Evolutionary conservation across 2,113 vertebrate species (phyloP), one percentile per base, ranked within the genome.

Genomic region (Misgurnus anguillicaudatus): DNA sequence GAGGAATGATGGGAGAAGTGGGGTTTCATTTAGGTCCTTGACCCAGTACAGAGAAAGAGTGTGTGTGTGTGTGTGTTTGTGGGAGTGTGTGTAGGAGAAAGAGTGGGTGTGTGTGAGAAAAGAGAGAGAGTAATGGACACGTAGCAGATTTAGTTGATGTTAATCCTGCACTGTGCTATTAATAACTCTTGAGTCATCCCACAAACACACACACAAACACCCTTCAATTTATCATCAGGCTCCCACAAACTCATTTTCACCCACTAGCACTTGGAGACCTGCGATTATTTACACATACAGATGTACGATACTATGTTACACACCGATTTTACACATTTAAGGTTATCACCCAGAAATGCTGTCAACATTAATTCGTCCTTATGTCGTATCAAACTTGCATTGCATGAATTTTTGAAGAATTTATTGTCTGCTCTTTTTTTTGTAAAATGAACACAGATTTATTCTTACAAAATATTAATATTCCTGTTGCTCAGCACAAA

Each of bases 131-230:
- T 81, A 72, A 84, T 77, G 72, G 82, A 77, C 73, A 77, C 48
- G 61, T 48, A 83, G 75, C 57, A 45, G 77, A 62, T 79, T 78
- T 82, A 66, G 81, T 75, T 64, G 31, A 45, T 74, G 73, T 62
- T 77, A 82, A 84, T 83, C 74, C 71, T 71, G 74, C 55, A 75
- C 69, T 24, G 53, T 47, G 57, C 82, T 83, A 82, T 86, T 82
- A 83, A 80, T 80, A 83, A 64, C 70, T 64, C 47, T 76, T 80
- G 81, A 85, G 68, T 86, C 80, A 84, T 67, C 63, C 63, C 31
- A 61, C 61, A 24, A 58, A 76, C 24, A 6, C 61, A 60, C 41
- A 51, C 21, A 58, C n/a, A 60, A 13, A 73, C 58, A 82, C 77
- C 41, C 78, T 60, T 39, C 9, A 76, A 77, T 36, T 68, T 64